phyloP scores from a whole-genome alignment of 2,797 vertebrate genomes.

The Heliangelus exortis region DNA sequence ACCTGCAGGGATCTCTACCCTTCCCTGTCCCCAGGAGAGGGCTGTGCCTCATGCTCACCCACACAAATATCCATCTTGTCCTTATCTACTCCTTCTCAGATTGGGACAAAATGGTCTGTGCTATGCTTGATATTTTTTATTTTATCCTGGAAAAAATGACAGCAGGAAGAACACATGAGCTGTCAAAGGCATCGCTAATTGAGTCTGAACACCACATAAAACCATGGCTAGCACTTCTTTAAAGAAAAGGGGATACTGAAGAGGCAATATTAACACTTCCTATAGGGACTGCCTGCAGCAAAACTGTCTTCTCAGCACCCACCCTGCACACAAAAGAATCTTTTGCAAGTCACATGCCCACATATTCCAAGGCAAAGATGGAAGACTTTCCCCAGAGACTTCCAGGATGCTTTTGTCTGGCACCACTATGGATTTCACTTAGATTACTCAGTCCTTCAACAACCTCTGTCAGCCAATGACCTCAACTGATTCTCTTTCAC shows the following conservation, averaged over 20 bases:
- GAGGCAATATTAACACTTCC: not conserved
- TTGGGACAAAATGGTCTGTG: not conserved
- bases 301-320: not conserved
- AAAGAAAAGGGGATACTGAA: not conserved
- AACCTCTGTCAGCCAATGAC: not conserved
- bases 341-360: not conserved
- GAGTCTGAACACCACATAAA: not conserved
- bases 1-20: not conserved
- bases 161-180: not conserved
- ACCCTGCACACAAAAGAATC: not conserved
- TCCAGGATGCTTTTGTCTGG: not conserved
- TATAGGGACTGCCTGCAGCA: not conserved
- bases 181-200: not conserved
- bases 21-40: not conserved
- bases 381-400: not conserved
- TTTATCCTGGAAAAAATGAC: not conserved
- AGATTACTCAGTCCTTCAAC: not conserved
- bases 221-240: not conserved
- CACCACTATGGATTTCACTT: not conserved
- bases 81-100: not conserved
- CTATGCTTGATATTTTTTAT: not conserved
- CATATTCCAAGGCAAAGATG: not conserved
- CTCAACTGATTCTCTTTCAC: not conserved
- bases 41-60: not conserved
- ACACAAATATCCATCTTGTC: not conserved